A percentile compares a stretch with the other conserved stretches of the same genome.
Conservation (phyloP, 2,113 vertebrate genomes). For the Isurus oxyrinchus region DNA sequence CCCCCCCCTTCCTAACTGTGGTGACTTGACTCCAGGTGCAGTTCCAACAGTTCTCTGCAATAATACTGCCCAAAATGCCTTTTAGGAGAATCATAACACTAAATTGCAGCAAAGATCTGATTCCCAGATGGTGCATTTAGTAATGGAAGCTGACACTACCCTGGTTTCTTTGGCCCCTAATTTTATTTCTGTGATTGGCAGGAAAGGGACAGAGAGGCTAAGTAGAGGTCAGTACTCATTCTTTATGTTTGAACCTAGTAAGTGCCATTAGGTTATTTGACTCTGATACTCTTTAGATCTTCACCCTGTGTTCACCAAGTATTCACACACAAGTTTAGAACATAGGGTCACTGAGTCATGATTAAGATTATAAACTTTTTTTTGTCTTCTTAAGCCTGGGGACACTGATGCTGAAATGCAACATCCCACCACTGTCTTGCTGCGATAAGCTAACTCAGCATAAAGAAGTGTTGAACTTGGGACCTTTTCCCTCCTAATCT, state of each 20-base stretch:
- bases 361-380: neutral
- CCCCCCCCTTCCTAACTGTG: neutral
- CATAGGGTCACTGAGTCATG: too few species aligned
- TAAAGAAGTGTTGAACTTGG: too few species aligned
- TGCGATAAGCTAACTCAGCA: neutral
- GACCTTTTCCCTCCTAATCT: neutral
- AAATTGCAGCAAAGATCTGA: neutral
- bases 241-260: neutral
- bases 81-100: neutral
- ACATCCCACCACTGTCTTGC: neutral
- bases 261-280: neutral
- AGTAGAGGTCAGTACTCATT: neutral
- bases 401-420: neutral
- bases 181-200: neutral
- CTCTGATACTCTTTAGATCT: neutral
- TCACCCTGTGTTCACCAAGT: neutral
- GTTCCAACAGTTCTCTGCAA: neutral
- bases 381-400: neutral
- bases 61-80: neutral
- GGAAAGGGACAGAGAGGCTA: neutral
- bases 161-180: neutral
- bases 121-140: neutral
- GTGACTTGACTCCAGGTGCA: neutral
- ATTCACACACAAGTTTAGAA: neutral
- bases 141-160: neutral